Percentiles rank a stretch among this genome's conserved stretches.
Conservation (phyloP, 2,888 invertebrate species). For the Phragmatobia fuliginosa region DNA sequence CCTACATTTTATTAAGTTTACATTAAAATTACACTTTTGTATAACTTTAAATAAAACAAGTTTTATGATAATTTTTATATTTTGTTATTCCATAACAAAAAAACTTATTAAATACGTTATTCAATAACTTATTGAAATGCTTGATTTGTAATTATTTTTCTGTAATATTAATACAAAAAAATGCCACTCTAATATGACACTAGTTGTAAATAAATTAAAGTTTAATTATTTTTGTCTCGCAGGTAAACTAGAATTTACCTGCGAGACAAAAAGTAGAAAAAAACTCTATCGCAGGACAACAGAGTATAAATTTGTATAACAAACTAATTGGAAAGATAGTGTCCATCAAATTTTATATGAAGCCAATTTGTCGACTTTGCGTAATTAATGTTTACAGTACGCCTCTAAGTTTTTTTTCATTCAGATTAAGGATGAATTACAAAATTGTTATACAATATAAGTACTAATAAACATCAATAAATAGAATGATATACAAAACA, state of each 20-base stretch:
- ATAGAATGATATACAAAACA: too few relatives aligned
- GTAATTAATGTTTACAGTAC: neutral
- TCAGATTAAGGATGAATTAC: too few relatives aligned
- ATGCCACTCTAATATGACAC: slow-evolving; percentile 4
- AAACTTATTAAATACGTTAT: neutral
- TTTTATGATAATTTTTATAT: too few relatives aligned
- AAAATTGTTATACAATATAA: too few relatives aligned
- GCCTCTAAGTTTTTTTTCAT: neutral
- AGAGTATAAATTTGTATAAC: neutral
- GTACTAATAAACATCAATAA: too few relatives aligned
- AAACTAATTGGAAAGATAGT: neutral
- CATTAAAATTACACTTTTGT: neutral
- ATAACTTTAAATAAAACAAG: neutral
- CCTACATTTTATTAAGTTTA: neutral
- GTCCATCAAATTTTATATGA: neutral
- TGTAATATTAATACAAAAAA: neutral
- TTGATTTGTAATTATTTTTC: neutral
- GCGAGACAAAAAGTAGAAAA: too few relatives aligned
- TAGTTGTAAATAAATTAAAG: neutral
- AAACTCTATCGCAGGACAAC: neutral
- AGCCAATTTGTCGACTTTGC: neutral
- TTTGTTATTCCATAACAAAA: neutral
- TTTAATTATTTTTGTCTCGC: neutral
- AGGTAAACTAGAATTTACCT: too few relatives aligned
- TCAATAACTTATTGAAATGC: slow-evolving; percentile 11